phyloP scores from a whole-genome alignment of 2,113 vertebrate species.

The Xyrauchen texanus region DNA sequence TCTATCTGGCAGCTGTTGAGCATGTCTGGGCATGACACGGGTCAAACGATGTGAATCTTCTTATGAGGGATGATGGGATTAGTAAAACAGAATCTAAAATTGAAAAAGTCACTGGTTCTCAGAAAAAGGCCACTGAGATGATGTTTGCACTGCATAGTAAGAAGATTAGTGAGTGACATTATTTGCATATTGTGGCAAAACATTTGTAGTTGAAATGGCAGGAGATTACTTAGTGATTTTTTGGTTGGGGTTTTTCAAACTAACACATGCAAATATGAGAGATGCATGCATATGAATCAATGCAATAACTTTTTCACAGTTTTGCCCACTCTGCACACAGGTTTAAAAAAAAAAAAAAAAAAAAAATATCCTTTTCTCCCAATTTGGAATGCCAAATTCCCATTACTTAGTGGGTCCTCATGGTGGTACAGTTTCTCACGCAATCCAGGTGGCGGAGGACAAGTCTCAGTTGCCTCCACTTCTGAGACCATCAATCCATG shows the following conservation, averaged over 20 bases:
- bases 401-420: too few relatives aligned
- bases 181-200: constrained; percentile 43
- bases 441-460: too few relatives aligned
- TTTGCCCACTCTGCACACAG: too few relatives aligned
- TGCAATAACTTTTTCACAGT: neutral
- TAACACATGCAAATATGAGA: neutral
- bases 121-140: constrained; percentile 15
- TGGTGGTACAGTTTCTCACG: too few relatives aligned
- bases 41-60: constrained; percentile 21
- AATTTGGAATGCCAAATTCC: too few relatives aligned
- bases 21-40: constrained; percentile 20
- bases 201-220: constrained; percentile 2
- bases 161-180: constrained; percentile 34
- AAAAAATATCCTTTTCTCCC: too few relatives aligned
- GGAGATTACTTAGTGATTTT: constrained; percentile 4
- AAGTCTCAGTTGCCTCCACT: too few relatives aligned
- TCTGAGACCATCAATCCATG: too few relatives aligned
- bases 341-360: too few relatives aligned
- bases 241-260: neutral
- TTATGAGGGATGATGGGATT: constrained; percentile 11
- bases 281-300: neutral
- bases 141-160: constrained; percentile 25
- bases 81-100: neutral
- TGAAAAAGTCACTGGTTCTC: constrained; percentile 28
- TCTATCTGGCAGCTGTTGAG: neutral